phyloP scores from a whole-genome alignment of 2,113 vertebrate genomes.

The Sinocyclocheilus maitianheensis region DNA sequence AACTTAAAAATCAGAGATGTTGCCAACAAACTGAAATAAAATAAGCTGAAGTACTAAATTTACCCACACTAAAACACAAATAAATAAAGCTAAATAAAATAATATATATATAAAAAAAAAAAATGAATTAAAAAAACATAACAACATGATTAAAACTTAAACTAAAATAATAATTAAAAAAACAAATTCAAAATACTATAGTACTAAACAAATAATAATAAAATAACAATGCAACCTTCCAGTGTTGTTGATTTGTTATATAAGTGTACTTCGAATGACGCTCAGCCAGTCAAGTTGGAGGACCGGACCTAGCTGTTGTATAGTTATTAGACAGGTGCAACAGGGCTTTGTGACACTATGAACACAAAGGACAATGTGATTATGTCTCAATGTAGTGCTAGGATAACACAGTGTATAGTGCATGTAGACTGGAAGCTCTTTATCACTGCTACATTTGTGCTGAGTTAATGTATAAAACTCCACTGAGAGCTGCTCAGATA shows the following conservation, averaged over 20 bases:
- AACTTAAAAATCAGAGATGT: not conserved
- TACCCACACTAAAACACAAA: not conserved
- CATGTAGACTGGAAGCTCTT: constrained; percentile 19
- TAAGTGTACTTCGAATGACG: not conserved
- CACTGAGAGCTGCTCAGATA: constrained; percentile 21
- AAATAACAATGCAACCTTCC: not conserved
- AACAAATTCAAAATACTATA: not conserved
- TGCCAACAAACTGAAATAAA: not conserved
- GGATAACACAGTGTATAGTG: not conserved
- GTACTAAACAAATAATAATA: not conserved
- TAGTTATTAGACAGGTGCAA: not conserved
- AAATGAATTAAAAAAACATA: not conserved
- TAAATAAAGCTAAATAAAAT: not conserved
- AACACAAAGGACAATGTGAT: constrained; percentile 18
- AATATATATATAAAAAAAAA: too few species aligned
- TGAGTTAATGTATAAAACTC: constrained; percentile 25
- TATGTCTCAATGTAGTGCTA: not conserved
- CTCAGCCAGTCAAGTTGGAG: not conserved
- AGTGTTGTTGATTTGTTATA: not conserved
- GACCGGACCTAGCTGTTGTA: not conserved
- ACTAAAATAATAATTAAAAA: not conserved
- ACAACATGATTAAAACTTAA: too few species aligned
- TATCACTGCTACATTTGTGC: constrained; percentile 13
- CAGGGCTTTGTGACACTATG: not conserved
- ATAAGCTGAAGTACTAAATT: not conserved